A percentile compares a stretch with the other conserved stretches of the same genome.
phyloP scores from a whole-genome alignment of 2,113 vertebrate species.

The Chaetorhynchus papuensis region DNA sequence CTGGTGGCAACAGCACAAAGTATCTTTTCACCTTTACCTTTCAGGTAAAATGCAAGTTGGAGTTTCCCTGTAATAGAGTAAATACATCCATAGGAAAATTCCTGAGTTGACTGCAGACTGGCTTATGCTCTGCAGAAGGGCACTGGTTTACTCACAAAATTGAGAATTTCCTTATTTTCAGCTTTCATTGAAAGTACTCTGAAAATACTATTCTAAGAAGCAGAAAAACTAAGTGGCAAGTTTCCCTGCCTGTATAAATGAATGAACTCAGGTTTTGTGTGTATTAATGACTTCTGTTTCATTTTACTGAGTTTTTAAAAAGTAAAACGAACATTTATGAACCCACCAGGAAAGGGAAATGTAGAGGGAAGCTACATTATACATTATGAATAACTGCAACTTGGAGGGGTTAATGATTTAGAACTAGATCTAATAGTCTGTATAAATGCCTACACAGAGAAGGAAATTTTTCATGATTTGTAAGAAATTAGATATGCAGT shows the following conservation, averaged over 20 bases:
- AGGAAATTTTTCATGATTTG: slow-evolving; percentile 39
- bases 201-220: not conserved
- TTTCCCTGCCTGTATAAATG: not conserved
- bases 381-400: slow-evolving; percentile 7
- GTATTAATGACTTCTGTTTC: not conserved
- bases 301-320: slow-evolving; percentile 23
- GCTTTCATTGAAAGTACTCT: not conserved
- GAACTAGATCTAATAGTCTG: slow-evolving; percentile 55
- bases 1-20: not conserved
- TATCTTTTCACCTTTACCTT: not conserved
- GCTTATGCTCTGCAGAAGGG: not conserved
- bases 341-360: not conserved
- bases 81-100: not conserved
- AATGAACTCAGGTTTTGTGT: not conserved
- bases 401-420: slow-evolving; percentile 47
- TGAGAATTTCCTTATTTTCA: not conserved
- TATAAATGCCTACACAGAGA: slow-evolving; percentile 34
- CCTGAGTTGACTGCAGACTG: not conserved
- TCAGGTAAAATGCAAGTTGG: not conserved
- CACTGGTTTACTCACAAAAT: not conserved
- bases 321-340: not conserved
- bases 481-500: slow-evolving; percentile 42
- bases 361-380: not conserved
- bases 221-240: not conserved
- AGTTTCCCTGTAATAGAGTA: not conserved